Base-by-base conservation (phyloP, 2,888 invertebrate species). In the Dryocosmus kuriphilus region DNA sequence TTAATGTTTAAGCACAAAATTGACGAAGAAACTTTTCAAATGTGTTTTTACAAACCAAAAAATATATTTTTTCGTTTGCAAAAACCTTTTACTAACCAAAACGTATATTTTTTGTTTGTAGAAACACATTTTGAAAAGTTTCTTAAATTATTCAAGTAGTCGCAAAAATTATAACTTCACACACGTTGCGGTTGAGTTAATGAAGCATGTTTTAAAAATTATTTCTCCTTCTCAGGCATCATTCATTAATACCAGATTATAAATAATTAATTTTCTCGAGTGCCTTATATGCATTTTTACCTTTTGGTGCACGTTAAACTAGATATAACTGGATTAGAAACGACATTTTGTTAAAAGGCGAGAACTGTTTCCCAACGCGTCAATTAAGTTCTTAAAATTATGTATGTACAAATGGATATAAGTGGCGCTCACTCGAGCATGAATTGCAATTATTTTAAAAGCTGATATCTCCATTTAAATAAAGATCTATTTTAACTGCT, bases 281-380 rank as follows among this genome's bases (percentile, higher is more conserved):
- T n/a, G 67, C 7, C 46, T 35, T 63, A 65, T 41, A 22, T 65
- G 41, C 30, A 71, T 71, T 51, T 71, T 71, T 51, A 46, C 14
- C 46, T 41, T 71, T 32, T 51, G 1, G 30, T 5, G 6, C 11
- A n/a, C 46, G 27, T 24, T 27, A 19, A 71, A 71, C 46, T 30
- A 51, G 71, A 51, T 71, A 71, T 27, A 71, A 71, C 71, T 51
- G 46, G 71, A 71, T 46, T 5, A 30, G 27, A 46, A 27, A 27
- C 41, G 1, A 27, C 24, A 14, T 57, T 57, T 24, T 24, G 14
- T 2, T 0, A 3, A 57, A 24, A n/a, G 19, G n/a, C 35, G 6
- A 35, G 35, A 35, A 32, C 35, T 35, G 32, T 32, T 63, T 30
- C 62, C 32, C 19, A 63, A 63, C n/a, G 62, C 22, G 62, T 35